phyloP scores from a whole-genome alignment of 2,888 invertebrate species.

The Zhengitettix transpicula region DNA sequence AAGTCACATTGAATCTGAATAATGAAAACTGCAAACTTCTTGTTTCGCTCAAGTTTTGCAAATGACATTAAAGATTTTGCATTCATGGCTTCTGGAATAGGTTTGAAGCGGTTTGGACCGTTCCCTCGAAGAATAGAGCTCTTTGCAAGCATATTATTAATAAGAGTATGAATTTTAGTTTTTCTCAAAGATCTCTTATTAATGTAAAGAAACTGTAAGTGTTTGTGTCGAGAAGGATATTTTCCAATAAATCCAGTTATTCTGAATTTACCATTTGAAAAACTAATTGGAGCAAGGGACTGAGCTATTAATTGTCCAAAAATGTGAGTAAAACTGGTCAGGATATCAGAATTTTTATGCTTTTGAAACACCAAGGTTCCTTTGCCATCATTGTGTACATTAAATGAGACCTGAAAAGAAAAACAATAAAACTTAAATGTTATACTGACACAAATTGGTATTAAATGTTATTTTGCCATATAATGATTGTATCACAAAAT shows the following conservation, averaged over 20 bases:
- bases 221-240: slow-evolving; percentile 26
- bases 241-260: slow-evolving; percentile 40
- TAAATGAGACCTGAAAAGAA: slow-evolving; percentile 35
- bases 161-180: slow-evolving; percentile 30
- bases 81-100: slow-evolving; percentile 7
- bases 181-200: slow-evolving; percentile 40
- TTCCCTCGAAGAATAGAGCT: slow-evolving; percentile 12
- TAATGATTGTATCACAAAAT: too few relatives aligned
- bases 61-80: slow-evolving; percentile 8
- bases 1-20: slow-evolving; percentile 35
- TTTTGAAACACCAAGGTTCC: slow-evolving; percentile 41
- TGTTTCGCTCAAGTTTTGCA: slow-evolving; percentile 7
- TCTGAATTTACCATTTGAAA: slow-evolving; percentile 28
- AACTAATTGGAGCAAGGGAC: slow-evolving; percentile 24
- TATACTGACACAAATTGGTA: too few relatives aligned
- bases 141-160: slow-evolving; percentile 24
- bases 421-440: too few relatives aligned
- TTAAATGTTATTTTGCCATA: too few relatives aligned
- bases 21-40: slow-evolving; percentile 30
- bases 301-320: slow-evolving; percentile 27
- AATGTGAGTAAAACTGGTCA: slow-evolving; percentile 32
- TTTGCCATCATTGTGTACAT: slow-evolving; percentile 45
- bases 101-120: slow-evolving; percentile 8
- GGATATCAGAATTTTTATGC: slow-evolving; percentile 35
- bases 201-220: slow-evolving; percentile 44